Percentiles rank a stretch among this genome's conserved stretches.
Conservation (phyloP, 2,888 invertebrate genomes). For the Ephialtes manifestator region DNA sequence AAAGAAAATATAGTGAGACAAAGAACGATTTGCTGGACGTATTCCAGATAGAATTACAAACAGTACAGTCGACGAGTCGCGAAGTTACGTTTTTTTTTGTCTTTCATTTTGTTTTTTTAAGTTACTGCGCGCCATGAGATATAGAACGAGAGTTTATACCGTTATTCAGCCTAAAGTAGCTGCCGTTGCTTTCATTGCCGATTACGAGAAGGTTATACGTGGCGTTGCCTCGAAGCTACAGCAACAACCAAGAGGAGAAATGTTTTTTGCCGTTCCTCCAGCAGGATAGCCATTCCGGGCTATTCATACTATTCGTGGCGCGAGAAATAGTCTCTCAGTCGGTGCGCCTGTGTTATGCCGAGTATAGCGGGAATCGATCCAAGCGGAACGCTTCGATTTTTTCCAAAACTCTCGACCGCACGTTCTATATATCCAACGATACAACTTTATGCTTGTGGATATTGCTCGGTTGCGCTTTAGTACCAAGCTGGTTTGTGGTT, state of each 20-base stretch:
- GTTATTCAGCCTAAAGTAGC: slow-evolving; percentile 4
- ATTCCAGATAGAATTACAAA: slow-evolving; percentile 3
- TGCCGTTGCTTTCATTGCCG: slow-evolving; percentile 22
- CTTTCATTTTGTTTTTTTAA: neutral
- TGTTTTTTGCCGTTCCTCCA: slow-evolving; percentile 1
- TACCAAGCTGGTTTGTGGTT: neutral
- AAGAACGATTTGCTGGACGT: neutral
- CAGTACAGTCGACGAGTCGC: slow-evolving; percentile 1
- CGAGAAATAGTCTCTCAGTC: slow-evolving; percentile 23
- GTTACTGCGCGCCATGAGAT: slow-evolving; percentile 1
- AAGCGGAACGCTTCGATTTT: slow-evolving; percentile 59
- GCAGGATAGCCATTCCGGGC: slow-evolving; percentile 26
- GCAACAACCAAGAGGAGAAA: slow-evolving; percentile 56
- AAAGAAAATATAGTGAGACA: slow-evolving; percentile 30
- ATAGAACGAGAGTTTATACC: slow-evolving; percentile 9
- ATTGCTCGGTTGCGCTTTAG: neutral
- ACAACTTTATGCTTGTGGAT: neutral
- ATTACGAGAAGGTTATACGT: slow-evolving; percentile 30
- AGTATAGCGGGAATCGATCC: slow-evolving; percentile 54
- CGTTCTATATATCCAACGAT: neutral
- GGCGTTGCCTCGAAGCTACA: slow-evolving; percentile 58
- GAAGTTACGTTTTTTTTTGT: neutral
- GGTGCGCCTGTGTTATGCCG: slow-evolving; percentile 2
- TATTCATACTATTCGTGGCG: slow-evolving; percentile 28
- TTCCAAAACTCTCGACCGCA: slow-evolving; percentile 9